Percentiles rank a stretch among this genome's conserved stretches.
phyloP scores from a whole-genome alignment of 2,797 vertebrate species.

The Sylvilagus floridanus region DNA sequence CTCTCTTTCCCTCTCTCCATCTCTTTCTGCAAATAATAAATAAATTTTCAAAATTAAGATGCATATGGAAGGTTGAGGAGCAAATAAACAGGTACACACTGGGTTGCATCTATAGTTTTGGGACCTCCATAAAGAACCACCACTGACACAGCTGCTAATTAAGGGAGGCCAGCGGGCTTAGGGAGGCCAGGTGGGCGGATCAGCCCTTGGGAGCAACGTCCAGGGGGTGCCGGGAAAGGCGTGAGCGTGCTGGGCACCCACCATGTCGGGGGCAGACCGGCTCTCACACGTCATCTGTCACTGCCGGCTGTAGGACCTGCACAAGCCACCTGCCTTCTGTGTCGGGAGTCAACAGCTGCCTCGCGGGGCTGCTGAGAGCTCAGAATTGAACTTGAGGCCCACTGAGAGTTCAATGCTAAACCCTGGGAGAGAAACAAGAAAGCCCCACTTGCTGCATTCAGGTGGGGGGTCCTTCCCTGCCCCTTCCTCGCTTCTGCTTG shows the following conservation, averaged over 20 bases:
- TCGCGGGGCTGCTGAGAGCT: background rate
- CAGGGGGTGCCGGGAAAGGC: background rate
- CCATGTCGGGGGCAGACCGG: background rate
- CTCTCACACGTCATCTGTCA: rapidly evolving
- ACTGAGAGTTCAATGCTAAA: background rate
- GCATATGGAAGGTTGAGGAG: background rate
- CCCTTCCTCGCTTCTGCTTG: background rate
- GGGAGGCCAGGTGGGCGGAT: background rate
- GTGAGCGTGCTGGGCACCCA: background rate
- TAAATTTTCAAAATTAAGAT: too few species aligned
- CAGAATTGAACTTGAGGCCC: background rate
- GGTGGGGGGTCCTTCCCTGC: background rate
- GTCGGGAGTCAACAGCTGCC: background rate
- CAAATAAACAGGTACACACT: background rate
- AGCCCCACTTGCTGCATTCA: background rate
- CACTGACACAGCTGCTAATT: background rate
- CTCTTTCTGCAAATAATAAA: too few species aligned
- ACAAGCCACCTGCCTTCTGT: background rate
- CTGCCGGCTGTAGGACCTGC: background rate
- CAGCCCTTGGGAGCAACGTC: background rate
- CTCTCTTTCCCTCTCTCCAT: too few species aligned
- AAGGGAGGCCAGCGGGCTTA: background rate
- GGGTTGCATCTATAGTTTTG: background rate
- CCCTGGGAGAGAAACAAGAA: rapidly evolving
- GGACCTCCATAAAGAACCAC: background rate